phyloP scores from a whole-genome alignment of 2,113 vertebrate species.

The Pongo abelii region DNA sequence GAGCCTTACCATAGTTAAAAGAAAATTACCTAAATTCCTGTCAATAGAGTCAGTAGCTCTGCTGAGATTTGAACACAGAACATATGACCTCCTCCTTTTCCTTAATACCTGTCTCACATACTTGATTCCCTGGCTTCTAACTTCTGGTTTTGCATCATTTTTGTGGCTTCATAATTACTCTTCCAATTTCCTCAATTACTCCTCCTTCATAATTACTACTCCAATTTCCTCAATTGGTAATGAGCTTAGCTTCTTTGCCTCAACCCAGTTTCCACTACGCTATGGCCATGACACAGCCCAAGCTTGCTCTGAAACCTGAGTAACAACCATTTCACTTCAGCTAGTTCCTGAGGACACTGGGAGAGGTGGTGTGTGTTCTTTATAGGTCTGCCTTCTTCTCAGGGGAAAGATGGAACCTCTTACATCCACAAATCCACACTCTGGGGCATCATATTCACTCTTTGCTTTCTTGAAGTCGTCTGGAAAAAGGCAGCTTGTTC shows the following conservation, averaged over 20 bases:
- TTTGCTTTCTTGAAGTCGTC: neutral
- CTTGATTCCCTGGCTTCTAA: neutral
- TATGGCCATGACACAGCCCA: neutral
- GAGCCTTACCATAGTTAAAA: neutral
- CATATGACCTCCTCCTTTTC: accelerated
- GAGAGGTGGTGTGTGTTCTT: neutral
- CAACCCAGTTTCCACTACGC: neutral
- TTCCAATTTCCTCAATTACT: neutral
- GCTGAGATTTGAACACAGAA: neutral
- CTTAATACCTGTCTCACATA: accelerated
- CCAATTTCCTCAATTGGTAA: neutral
- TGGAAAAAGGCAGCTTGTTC: neutral
- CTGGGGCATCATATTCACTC: neutral
- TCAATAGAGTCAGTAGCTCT: neutral
- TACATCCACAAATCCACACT: neutral
- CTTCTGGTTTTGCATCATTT: neutral
- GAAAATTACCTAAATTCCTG: neutral
- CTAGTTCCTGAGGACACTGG: neutral
- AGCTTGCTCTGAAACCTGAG: neutral
- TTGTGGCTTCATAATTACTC: neutral
- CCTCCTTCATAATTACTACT: neutral
- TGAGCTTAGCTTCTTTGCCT: neutral
- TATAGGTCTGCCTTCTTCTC: neutral
- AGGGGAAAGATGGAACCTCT: neutral
- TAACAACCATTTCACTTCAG: neutral